phyloP scores from a whole-genome alignment of 1,140 invertebrate genomes.

The Phortica variegata region DNA sequence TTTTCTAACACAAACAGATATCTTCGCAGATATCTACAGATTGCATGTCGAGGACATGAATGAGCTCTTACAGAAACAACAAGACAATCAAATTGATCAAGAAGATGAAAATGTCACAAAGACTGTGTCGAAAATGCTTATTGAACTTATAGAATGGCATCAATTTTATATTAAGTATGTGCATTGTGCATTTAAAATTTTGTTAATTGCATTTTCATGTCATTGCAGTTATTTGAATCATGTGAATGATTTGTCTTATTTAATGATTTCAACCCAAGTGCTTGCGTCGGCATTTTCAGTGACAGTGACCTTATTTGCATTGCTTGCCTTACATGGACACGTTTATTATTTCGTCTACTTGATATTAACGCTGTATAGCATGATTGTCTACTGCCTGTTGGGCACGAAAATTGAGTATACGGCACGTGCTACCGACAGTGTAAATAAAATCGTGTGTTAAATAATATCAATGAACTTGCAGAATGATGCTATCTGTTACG shows the following conservation, averaged over 20 bases:
- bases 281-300: constrained; percentile 21
- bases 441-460: background rate
- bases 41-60: constrained; percentile 21
- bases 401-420: constrained; percentile 36
- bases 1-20: constrained; percentile 24
- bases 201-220: background rate
- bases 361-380: constrained; percentile 29
- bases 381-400: constrained; percentile 33
- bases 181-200: background rate
- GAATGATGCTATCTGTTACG: constrained; percentile 29
- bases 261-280: constrained; percentile 30
- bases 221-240: constrained; percentile 20
- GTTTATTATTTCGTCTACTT: constrained; percentile 28
- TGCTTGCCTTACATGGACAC: background rate
- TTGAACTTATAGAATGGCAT: constrained; percentile 39
- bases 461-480: constrained; percentile 3
- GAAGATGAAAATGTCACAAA: background rate
- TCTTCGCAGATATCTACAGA: constrained; percentile 26
- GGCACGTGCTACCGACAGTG: constrained; percentile 9
- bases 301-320: constrained; percentile 27
- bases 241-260: constrained; percentile 25
- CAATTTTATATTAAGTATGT: constrained; percentile 30
- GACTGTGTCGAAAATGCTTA: constrained; percentile 1
- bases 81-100: background rate
- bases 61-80: constrained; percentile 9